phyloP scores from a whole-genome alignment of 2,113 vertebrate species.

The Theristicus caerulescens region DNA sequence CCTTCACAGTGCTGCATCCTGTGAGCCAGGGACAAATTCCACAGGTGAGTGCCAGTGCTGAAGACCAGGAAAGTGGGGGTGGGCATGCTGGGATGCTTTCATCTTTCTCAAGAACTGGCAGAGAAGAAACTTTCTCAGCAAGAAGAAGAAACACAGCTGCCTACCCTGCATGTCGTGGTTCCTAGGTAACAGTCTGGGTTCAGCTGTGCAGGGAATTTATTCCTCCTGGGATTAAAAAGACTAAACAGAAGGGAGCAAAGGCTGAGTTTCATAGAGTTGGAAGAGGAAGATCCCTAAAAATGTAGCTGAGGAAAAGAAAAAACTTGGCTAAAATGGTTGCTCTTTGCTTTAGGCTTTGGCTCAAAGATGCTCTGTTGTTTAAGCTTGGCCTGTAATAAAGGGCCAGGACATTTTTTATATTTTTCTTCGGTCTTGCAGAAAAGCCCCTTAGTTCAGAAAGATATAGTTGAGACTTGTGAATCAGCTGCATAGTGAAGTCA shows the following conservation, averaged over 20 bases:
- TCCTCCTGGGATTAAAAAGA: not conserved
- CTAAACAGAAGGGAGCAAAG: conserved; percentile 8
- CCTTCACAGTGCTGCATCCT: conserved; percentile 45
- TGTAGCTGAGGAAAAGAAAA: not conserved
- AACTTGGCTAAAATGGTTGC: conserved; percentile 21
- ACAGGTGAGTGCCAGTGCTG: conserved; percentile 66
- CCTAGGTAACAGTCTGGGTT: conserved; percentile 42
- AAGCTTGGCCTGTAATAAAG: conserved; percentile 13
- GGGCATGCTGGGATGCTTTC: not conserved
- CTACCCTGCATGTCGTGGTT: not conserved
- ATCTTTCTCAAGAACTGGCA: conserved; percentile 1
- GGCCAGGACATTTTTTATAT: conserved; percentile 44
- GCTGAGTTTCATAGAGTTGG: not conserved
- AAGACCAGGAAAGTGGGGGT: not conserved
- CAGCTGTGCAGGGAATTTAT: conserved; percentile 42
- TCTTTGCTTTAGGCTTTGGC: conserved; percentile 52
- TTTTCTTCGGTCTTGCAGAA: conserved; percentile 19
- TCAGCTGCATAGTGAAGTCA: not conserved
- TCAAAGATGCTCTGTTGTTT: conserved; percentile 39
- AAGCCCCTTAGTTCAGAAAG: not conserved
- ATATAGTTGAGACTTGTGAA: not conserved
- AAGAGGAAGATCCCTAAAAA: conserved; percentile 18
- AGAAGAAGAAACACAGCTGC: conserved; percentile 42
- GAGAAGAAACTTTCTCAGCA: not conserved
- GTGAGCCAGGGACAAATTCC: conserved; percentile 55